Conservation (phyloP, 1,140 invertebrate genomes). For the Augochlora pura region DNA sequence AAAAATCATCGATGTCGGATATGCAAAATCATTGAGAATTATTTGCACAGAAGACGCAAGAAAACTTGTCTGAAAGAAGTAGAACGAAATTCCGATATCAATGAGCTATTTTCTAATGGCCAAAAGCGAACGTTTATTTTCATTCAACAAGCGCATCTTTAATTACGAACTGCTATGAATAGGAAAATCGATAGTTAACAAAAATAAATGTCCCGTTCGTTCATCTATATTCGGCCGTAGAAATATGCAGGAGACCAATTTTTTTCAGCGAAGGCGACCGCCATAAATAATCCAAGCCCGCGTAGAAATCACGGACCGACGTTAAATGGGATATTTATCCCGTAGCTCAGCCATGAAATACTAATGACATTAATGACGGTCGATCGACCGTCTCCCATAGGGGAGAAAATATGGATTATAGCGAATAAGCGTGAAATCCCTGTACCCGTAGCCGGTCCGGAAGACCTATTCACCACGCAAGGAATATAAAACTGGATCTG, state of each 20-base stretch:
- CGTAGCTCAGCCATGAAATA: slow-evolving; percentile 40
- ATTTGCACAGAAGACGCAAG: too few relatives aligned
- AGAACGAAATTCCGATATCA: too few relatives aligned
- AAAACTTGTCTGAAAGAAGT: too few relatives aligned
- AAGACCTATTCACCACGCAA: neutral
- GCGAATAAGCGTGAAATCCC: slow-evolving; percentile 19
- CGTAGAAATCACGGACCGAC: slow-evolving; percentile 23
- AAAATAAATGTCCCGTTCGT: neutral
- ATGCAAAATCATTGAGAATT: too few relatives aligned
- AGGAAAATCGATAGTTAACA: neutral
- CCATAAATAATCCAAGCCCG: slow-evolving; percentile 39
- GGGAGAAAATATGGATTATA: slow-evolving; percentile 19
- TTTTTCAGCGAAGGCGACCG: slow-evolving; percentile 12
- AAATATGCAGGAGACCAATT: neutral
- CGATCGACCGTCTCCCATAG: slow-evolving; percentile 7
- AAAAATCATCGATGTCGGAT: too few relatives aligned
- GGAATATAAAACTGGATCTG: neutral
- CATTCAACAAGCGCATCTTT: neutral
- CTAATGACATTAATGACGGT: slow-evolving; percentile 44
- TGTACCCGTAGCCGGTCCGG: neutral
- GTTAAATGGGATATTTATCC: slow-evolving; percentile 34
- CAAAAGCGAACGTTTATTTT: neutral
- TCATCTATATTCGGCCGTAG: neutral
- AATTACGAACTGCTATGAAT: neutral
- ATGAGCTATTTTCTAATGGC: too few relatives aligned